Conservation (phyloP, 2,888 invertebrate genomes). For the Eupithecia pulchellata region DNA sequence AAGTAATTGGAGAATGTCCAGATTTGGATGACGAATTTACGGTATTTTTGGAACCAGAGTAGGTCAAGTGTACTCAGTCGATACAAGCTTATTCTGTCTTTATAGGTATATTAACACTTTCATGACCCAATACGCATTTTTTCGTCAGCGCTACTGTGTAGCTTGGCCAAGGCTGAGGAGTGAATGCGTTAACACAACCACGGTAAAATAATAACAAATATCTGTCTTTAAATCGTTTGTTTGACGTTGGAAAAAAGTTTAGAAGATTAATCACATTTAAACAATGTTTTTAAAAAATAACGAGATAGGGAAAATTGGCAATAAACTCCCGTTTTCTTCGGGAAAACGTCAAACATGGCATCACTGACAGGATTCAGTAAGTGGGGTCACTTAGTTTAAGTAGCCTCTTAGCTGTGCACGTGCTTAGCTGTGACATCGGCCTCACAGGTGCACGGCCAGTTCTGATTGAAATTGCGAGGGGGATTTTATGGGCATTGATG, state of each 20-base stretch:
- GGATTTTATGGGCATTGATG: conserved; percentile 63
- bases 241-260: background rate
- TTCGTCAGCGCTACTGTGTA: too few species aligned
- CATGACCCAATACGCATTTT: too few species aligned
- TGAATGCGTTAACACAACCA: too few species aligned
- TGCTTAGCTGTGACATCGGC: conserved; percentile 66
- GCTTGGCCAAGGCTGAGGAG: too few species aligned
- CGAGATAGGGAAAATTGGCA: background rate
- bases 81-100: background rate
- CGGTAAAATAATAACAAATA: background rate
- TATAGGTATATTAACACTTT: too few species aligned
- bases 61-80: background rate
- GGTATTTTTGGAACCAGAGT: background rate
- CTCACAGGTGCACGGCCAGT: conserved; percentile 72
- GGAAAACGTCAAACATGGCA: conserved; percentile 4
- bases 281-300: background rate
- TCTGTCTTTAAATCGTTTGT: background rate
- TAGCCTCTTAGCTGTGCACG: conserved; percentile 80
- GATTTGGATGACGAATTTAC: background rate
- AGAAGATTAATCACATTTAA: background rate
- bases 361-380: conserved; percentile 71
- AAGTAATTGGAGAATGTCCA: background rate
- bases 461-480: conserved; percentile 80
- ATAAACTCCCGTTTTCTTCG: background rate
- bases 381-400: conserved; percentile 84